Evolutionary conservation across 2,888 invertebrate genomes (phyloP).

Genomic region (Sipha maydis): DNA sequence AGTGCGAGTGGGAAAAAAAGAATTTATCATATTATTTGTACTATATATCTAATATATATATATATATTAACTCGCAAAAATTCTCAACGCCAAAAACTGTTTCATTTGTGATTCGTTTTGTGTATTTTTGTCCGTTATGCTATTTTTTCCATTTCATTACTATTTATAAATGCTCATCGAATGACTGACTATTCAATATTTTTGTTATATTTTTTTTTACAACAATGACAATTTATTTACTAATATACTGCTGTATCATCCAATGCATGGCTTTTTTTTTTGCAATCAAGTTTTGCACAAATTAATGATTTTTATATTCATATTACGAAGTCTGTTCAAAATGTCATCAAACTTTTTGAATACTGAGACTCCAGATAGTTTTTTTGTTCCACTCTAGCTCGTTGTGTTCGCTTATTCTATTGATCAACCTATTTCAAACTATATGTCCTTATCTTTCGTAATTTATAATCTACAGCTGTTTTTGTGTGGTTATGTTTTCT

Average conservation of each 20-base stretch:
- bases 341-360: too few species aligned
- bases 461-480: too few species aligned
- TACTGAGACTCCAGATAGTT: too few species aligned
- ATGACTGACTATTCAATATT: not conserved
- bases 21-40: not conserved
- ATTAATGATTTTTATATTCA: too few species aligned
- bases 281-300: not conserved
- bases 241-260: not conserved
- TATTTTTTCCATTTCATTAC: not conserved
- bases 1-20: not conserved
- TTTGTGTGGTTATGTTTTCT: too few species aligned
- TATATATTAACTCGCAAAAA: not conserved
- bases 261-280: not conserved
- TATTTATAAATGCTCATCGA: not conserved
- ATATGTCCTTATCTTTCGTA: too few species aligned
- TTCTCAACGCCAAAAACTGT: slow-evolving; percentile 13
- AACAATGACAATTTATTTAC: not conserved
- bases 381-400: too few species aligned
- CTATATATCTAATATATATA: too few species aligned
- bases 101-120: not conserved
- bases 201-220: not conserved
- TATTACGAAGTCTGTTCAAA: too few species aligned
- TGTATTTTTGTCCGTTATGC: not conserved
- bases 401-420: too few species aligned
- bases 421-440: too few species aligned